These are phyloP conservation scores for Zoanthus solanderi DNA, from an alignment of 92 coral and sea anemone species.

Conservation along the genomic window DNA sequence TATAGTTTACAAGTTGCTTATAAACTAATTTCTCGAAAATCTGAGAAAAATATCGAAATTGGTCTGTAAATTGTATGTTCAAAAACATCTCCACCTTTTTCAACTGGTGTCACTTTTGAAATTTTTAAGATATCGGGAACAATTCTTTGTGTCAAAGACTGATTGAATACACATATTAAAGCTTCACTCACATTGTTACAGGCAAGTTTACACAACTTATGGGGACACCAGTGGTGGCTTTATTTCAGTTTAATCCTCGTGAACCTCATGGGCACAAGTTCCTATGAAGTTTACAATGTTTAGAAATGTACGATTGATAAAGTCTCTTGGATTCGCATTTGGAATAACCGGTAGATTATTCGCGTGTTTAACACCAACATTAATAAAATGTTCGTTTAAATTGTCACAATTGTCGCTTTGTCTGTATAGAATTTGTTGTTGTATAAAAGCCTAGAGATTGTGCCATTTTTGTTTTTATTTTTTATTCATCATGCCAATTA, in stretches of 20 bases:
- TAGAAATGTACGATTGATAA: background rate
- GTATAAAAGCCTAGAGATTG: conserved; percentile 12
- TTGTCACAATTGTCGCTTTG: background rate
- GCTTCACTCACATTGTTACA: background rate
- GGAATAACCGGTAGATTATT: background rate
- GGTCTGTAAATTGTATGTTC: background rate
- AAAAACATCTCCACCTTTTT: background rate
- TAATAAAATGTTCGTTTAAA: conserved; percentile 3
- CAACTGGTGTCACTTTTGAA: background rate
- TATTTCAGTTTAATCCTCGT: too few relatives aligned
- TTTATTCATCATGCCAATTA: background rate
- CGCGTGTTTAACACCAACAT: background rate
- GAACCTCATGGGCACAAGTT: too few relatives aligned
- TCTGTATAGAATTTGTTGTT: background rate
- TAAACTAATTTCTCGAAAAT: too few relatives aligned
- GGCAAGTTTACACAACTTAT: background rate
- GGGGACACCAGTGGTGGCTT: background rate
- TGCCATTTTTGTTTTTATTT: background rate
- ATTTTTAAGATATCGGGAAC: background rate
- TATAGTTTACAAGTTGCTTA: too few relatives aligned
- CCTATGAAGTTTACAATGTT: too few relatives aligned
- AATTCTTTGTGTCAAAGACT: background rate
- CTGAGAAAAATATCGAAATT: too few relatives aligned
- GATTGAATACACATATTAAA: background rate
- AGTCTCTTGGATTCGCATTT: background rate